Conservation (phyloP, 2,888 invertebrate genomes). For the Lycophotia porphyrea region DNA sequence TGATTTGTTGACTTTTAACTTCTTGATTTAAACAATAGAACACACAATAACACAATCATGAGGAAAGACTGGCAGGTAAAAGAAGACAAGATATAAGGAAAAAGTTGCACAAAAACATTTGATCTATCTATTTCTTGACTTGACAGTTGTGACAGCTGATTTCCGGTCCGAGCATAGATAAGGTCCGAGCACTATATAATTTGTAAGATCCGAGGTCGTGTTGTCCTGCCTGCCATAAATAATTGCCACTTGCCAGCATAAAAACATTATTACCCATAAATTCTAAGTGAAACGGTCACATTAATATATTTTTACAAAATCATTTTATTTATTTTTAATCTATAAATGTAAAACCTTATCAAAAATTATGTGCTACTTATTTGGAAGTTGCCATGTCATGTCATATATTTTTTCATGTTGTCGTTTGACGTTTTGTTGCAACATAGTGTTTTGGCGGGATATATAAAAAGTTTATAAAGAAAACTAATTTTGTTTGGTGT, state of each 20-base stretch:
- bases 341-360: neutral
- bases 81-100: slow-evolving; percentile 28
- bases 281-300: neutral
- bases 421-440: slow-evolving; percentile 7
- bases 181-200: too few species aligned
- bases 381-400: slow-evolving; percentile 17
- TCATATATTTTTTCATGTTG: neutral
- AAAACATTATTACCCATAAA: neutral
- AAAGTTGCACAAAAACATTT: slow-evolving; percentile 35
- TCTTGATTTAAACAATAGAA: slow-evolving; percentile 24
- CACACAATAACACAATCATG: neutral
- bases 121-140: neutral
- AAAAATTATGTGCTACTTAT: neutral
- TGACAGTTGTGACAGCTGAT: slow-evolving; percentile 11
- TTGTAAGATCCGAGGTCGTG: too few species aligned
- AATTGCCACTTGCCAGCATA: neutral
- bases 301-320: neutral
- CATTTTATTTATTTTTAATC: neutral
- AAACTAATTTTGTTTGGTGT: neutral
- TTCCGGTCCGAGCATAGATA: too few species aligned
- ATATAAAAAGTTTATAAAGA: neutral
- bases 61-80: neutral
- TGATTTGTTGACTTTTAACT: slow-evolving; percentile 1
- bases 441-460: slow-evolving; percentile 45
- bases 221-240: neutral